Evolutionary conservation across 2,888 invertebrate genomes (phyloP).

Genomic region (Pantelozetes paolii): DNA sequence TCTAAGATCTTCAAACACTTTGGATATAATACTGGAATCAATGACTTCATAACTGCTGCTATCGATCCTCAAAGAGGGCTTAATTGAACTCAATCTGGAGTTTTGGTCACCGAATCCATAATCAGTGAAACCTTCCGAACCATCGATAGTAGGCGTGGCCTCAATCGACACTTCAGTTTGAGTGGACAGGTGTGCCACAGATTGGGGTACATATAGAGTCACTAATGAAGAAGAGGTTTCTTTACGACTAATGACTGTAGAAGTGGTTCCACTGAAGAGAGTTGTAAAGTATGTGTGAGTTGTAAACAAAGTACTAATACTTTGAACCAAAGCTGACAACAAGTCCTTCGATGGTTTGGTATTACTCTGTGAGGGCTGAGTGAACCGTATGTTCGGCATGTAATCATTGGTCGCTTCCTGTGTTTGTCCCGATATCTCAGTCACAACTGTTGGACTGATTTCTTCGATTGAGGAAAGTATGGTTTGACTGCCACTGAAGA

Average conservation of each 20-base stretch:
- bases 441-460: constrained; percentile 48
- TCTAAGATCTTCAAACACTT: constrained; percentile 37
- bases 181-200: constrained; percentile 21
- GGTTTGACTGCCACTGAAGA: constrained; percentile 65
- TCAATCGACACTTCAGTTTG: not conserved
- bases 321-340: constrained; percentile 46
- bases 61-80: constrained; percentile 35
- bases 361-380: constrained; percentile 55
- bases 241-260: constrained; percentile 47
- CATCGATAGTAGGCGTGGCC: constrained; percentile 1
- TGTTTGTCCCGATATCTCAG: constrained; percentile 45
- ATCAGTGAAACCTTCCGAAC: not conserved
- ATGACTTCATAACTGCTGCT: constrained; percentile 35
- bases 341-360: constrained; percentile 39
- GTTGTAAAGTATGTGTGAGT: constrained; percentile 49
- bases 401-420: constrained; percentile 30
- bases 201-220: constrained; percentile 47
- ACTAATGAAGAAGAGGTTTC: constrained; percentile 47
- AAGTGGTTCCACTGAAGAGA: constrained; percentile 48
- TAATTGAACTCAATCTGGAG: not conserved
- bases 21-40: constrained; percentile 37
- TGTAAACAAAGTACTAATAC: constrained; percentile 47
- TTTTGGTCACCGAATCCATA: not conserved
- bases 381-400: constrained; percentile 52
- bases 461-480: constrained; percentile 48